Evolutionary conservation across 53 echinoderm and acorn worm species (phyloP), one percentile per base, ranked within the genome.

Genomic region (Mesocentrotus franciscanus): DNA sequence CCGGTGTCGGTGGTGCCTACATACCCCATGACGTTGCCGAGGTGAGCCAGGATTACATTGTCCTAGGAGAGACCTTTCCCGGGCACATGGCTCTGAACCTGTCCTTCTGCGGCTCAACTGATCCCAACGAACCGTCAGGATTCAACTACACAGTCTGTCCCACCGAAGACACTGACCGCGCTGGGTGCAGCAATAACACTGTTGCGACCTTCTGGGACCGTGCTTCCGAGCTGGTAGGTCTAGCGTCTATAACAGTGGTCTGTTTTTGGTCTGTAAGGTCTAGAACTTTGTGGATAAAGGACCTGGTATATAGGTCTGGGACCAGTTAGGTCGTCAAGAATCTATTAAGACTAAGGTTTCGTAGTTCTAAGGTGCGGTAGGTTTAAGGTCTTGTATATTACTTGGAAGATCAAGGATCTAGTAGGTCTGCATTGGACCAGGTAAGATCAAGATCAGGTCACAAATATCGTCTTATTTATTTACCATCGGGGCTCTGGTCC

Each of bases 131-230:
- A 4, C 76, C 93, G 78, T 74, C 76, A 24, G 93, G 93, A n/a
- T 42, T 93, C 93, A 93, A 93, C 78, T 93, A 72, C 93, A 93
- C 93, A n/a, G 72, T 55, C 55, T 93, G 93, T 35, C 93, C 93
- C 24, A 75, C 76, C 10, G 71, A 75, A 57, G 74, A 35, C 55
- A 93, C 72, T 56, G 72, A 42, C 14, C 42, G 36, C 10, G 15
- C 79, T 36, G 79, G 79, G 8, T 93, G 93, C 29, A 72, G 72
- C 76, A 93, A 93, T 20, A 93, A 93, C 93, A 93, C 93, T 10
- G 55, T 72, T 11, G 93, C 93, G 22, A 60, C 93, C 20, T 93
- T 93, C 59, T 93, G 93, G 93, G 93, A 75, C 17, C 26, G 74
- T n/a, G 93, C 78, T 17, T 93, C 93, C 55, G 55, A 75, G 42